Evolutionary conservation across 2,888 invertebrate species (phyloP).

Genomic region (Erebia aethiops): DNA sequence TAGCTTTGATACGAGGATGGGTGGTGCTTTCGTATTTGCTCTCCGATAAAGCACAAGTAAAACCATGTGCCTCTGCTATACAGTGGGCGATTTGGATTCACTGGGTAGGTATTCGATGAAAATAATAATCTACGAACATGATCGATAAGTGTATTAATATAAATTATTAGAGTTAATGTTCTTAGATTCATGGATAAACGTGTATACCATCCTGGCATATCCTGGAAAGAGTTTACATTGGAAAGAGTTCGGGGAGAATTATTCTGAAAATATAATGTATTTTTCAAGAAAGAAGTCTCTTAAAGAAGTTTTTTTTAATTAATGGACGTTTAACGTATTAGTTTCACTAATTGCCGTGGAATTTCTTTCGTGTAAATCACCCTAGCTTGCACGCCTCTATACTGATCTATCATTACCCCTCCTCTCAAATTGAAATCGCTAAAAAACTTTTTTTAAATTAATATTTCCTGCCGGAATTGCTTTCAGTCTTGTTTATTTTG

Average conservation of each 20-base stretch:
- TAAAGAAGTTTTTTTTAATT: no score
- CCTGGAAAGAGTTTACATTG: neutral
- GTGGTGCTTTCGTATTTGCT: constrained; percentile 57
- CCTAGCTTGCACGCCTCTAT: no score
- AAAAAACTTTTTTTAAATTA: neutral
- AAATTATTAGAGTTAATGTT: no score
- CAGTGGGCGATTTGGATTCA: constrained; percentile 62
- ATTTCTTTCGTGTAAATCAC: no score
- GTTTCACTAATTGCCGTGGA: no score
- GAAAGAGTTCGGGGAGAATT: neutral
- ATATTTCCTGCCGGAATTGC: neutral
- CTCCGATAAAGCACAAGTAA: constrained; percentile 43
- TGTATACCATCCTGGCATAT: no score
- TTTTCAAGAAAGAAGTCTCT: no score
- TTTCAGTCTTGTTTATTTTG: neutral
- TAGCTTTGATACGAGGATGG: constrained; percentile 60
- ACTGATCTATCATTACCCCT: no score
- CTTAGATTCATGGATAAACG: no score
- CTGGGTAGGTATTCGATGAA: constrained; percentile 50
- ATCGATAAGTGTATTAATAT: no score
- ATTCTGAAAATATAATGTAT: no score
- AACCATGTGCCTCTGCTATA: constrained; percentile 50
- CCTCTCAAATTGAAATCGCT: neutral
- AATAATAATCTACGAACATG: neutral
- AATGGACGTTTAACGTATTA: no score